Base-by-base conservation (phyloP, 2,797 vertebrate species). In the Cirrhinus molitorella region DNA sequence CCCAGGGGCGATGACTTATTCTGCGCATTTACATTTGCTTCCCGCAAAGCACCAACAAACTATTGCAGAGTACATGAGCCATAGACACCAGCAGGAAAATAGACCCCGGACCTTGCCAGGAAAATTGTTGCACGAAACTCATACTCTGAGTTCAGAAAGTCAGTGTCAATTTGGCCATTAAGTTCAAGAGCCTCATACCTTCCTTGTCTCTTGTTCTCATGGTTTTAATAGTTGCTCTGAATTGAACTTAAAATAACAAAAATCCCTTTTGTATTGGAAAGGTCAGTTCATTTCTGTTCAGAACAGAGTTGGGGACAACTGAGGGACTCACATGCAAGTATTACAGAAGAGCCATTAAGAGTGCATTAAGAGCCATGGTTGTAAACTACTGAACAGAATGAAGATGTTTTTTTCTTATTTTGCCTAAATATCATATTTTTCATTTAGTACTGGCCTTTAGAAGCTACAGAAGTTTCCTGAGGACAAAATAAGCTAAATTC, bases 21-120 rank as follows among this genome's bases (percentile, higher is more conserved):
- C 79, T 70, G 55, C 55, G 49, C 51, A 49, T 78, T 78, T 75
- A 83, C 71, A 83, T 83, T 77, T 70, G 68, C 51, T 70, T 53
- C n/a, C 37, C 59, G 11, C 75, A 75, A 21, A 45, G 66, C 57
- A 51, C 34, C 45, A 21, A 72, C 49, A 47, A 25, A 31, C 74
- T 31, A 67, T 63, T 73, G 72, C 34, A 43, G 81, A 76, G 45
- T 67, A 59, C 14, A 21, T 61, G 37, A 80, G 34, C 23, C 17
- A 6, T 37, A 47, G 59, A 80, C 31, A 68, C 25, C 72, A 73
- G 80, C 87, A 82, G 74, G 76, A 68, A 28, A 40, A 66, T 55
- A 79, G 66, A 65, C 31, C 31, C 21, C 40, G n/a, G 25, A 76
- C 19, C 74, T 71, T 34, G 16, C 5, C 16, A 13, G 10, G 23